Evolutionary conservation across 2,888 invertebrate species (phyloP).

Genomic region (Drosophila imparisetae): DNA sequence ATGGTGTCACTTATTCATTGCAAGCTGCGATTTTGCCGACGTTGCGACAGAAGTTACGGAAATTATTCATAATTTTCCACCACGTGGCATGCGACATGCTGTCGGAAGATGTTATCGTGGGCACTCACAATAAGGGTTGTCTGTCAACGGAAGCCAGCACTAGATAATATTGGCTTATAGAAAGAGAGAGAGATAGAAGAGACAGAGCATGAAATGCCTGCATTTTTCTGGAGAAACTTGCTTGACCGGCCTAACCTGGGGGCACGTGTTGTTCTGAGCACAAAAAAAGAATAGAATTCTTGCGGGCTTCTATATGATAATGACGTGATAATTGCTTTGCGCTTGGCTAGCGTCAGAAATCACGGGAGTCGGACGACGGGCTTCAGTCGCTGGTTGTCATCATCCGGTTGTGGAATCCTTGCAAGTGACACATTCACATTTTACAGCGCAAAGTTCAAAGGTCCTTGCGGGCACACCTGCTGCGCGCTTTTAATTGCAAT

Average conservation of each 20-base stretch:
- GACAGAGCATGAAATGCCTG: constrained; percentile 1
- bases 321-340: constrained; percentile 76
- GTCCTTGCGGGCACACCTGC: constrained; percentile 74
- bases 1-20: constrained; percentile 62
- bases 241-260: constrained; percentile 27
- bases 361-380: constrained; percentile 11
- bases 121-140: constrained; percentile 65
- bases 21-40: constrained; percentile 69
- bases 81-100: constrained; percentile 54
- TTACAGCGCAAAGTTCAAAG: constrained; percentile 80
- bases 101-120: constrained; percentile 55
- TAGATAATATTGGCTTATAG: constrained; percentile 17
- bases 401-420: constrained; percentile 81
- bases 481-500: constrained; percentile 83
- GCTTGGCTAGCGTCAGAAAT: constrained; percentile 23
- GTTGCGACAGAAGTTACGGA: constrained; percentile 71
- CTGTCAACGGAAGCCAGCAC: constrained; percentile 61
- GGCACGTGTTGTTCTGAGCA: not conserved
- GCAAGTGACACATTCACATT: constrained; percentile 82
- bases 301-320: constrained; percentile 65
- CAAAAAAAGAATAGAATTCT: constrained; percentile 18
- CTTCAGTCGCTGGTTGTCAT: constrained; percentile 3
- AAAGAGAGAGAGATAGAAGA: not conserved
- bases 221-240: constrained; percentile 27
- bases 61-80: constrained; percentile 80